phyloP scores from a whole-genome alignment of 1,140 invertebrate species.

The Saxidomus purpurata region DNA sequence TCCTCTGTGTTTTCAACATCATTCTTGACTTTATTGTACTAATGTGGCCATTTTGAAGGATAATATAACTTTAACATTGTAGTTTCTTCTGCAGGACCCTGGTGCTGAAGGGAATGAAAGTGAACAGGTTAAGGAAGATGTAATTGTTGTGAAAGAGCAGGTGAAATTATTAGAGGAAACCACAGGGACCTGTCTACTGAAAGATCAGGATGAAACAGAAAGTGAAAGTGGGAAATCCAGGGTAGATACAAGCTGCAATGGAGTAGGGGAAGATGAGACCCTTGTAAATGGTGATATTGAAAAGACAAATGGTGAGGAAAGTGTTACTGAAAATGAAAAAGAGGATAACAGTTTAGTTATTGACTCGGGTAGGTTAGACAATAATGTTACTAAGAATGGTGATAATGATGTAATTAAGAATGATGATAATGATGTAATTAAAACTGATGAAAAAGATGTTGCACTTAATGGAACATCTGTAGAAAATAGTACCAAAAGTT shows the following conservation, averaged over 20 bases:
- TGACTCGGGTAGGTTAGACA: neutral
- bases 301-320: neutral
- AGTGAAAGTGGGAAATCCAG: slow-evolving; percentile 2
- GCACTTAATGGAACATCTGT: neutral
- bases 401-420: neutral
- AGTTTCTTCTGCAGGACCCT: neutral
- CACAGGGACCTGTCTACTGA: neutral
- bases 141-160: no score
- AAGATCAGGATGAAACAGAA: neutral
- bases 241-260: neutral
- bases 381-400: neutral
- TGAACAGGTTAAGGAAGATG: neutral
- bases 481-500: neutral
- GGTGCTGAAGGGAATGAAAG: neutral
- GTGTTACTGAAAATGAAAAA: neutral
- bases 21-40: no score
- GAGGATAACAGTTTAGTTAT: neutral
- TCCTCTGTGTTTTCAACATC: no score
- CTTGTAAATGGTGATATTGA: neutral
- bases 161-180: neutral
- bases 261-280: neutral
- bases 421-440: neutral
- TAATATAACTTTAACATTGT: no score
- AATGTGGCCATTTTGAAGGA: no score
- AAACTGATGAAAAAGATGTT: slow-evolving; percentile 20